A percentile compares a stretch with the other conserved stretches of the same genome.
Evolutionary conservation across 2,797 vertebrate genomes (phyloP).

Genomic region (Microchirus variegatus): DNA sequence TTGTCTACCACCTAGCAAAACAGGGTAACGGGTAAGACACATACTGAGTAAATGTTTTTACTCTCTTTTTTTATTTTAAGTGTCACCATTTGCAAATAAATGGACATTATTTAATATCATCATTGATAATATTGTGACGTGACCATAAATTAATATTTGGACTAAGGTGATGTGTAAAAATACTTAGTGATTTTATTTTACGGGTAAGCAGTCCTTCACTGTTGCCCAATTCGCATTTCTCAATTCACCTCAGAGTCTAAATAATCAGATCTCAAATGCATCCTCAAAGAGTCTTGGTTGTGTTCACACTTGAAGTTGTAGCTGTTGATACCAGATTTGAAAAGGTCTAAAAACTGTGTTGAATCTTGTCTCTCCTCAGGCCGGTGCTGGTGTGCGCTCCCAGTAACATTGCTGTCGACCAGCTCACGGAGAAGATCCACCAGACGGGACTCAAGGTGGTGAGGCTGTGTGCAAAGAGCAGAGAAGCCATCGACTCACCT

Average conservation of each 20-base stretch:
- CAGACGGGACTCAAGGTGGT: conserved; percentile 94
- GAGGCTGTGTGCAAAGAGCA: conserved; percentile 92
- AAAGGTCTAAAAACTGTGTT: neutral
- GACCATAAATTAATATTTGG: too few species aligned
- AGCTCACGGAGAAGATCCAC: conserved; percentile 96
- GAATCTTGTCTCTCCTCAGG: conserved; percentile 61
- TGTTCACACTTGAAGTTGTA: neutral
- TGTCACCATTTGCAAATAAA: too few species aligned
- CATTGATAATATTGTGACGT: too few species aligned
- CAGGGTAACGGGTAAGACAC: conserved; percentile 91
- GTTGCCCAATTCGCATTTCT: too few species aligned
- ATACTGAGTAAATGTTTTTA: neutral
- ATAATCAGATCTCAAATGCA: neutral
- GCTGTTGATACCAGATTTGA: neutral
- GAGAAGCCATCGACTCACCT: conserved; percentile 94
- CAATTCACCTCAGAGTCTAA: neutral
- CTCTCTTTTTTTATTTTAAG: neutral
- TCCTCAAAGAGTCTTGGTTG: neutral
- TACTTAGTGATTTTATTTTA: too few species aligned
- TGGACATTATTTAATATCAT: too few species aligned
- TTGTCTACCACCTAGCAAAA: conserved; percentile 94
- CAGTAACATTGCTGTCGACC: conserved; percentile 95
- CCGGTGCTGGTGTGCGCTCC: conserved; percentile 95
- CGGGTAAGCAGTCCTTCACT: too few species aligned
- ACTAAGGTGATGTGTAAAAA: too few species aligned